Evolutionary conservation across 1,140 invertebrate species (phyloP), one percentile per base, ranked within the genome.

Genomic region (Bombyx mandarina): DNA sequence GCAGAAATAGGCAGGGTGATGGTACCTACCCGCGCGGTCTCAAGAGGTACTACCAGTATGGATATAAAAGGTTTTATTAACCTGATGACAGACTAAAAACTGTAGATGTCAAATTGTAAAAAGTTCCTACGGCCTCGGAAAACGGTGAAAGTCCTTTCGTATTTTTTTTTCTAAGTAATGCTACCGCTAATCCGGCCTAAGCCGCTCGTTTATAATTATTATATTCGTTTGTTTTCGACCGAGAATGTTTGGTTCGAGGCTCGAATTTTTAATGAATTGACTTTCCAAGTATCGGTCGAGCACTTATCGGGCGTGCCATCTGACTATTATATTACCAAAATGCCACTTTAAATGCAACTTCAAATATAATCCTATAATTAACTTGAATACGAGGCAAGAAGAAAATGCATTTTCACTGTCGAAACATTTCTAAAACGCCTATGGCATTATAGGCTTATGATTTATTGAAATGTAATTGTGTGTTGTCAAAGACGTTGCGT

Each of bases 321-420:
- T 80, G 75, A 84, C 83, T 84, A 82, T 86, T 82, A 86, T 86
- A 86, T 82, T 86, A 86, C 81, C 81, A 79, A 86, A 86, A 86
- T 83, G 84, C 79, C 77, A 82, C 79, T 84, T 80, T 79, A 86
- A 86, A 84, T 82, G 76, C 81, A 81, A 67, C 75, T 63, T 67
- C 26, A 35, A 57, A 56, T 70, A 69, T 84, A 81, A 83, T 82
- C 81, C 80, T 83, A 83, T 86, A 86, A 86, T 86, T 86, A 84
- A 82, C 73, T 84, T 86, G 82, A 84, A 77, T 82, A 73, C 62
- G 66, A 62, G 60, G 60, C 70, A 66, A 74, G 68, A 68, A 71
- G 79, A 71, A 83, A 82, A 86, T 86, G 79, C 78, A 84, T 79
- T 82, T 82, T 79, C 57, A 75, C 64, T 66, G 68, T 72, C 75